Evolutionary conservation across 2,113 vertebrate genomes (phyloP).

Genomic region (Ailuropoda melanoleuca): DNA sequence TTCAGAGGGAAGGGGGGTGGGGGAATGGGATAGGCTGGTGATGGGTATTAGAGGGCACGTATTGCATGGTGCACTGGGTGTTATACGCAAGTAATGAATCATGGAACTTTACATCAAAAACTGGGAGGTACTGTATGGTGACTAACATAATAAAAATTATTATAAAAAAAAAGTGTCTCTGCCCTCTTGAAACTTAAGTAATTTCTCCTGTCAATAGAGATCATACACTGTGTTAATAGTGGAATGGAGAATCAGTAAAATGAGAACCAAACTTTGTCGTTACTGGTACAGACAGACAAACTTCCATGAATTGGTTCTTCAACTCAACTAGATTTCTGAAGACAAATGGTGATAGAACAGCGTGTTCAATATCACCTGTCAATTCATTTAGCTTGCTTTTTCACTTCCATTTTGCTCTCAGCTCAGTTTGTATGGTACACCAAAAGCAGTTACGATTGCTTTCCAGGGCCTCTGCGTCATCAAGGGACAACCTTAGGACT

Average conservation of each 20-base stretch:
- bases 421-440: rapidly evolving
- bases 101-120: no score
- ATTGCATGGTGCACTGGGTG: no score
- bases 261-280: background rate
- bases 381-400: background rate
- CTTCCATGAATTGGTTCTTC: background rate
- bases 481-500: background rate
- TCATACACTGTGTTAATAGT: background rate
- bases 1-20: no score
- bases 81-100: no score
- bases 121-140: no score
- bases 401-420: background rate
- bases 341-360: background rate
- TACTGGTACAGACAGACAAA: background rate
- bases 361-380: background rate
- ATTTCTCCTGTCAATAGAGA: background rate
- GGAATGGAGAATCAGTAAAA: background rate
- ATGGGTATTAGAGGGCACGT: no score
- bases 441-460: background rate
- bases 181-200: background rate
- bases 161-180: background rate
- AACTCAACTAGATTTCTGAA: background rate
- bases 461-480: background rate
- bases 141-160: no score
- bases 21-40: no score